Evolutionary conservation across 2,113 vertebrate species (phyloP), one percentile per base, ranked within the genome.

Genomic region (Trachemys scripta): DNA sequence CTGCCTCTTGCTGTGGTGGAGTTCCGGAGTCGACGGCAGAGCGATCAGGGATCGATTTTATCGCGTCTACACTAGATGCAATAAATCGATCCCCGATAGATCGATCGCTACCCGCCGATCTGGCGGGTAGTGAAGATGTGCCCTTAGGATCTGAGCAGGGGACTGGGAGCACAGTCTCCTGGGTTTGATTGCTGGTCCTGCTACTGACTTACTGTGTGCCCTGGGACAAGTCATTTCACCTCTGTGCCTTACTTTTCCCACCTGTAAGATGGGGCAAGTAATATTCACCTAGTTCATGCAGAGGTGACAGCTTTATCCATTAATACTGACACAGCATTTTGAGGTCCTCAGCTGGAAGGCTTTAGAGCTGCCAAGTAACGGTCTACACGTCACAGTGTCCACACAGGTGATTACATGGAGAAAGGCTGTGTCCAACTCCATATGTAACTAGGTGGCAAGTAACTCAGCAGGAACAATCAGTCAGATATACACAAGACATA

Each of bases 101-200:
- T 45, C 45, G 2, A 45, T 45, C 45, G 6, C 45, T 45, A 45
- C 45, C 45, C 6, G 6, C 45, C 45, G 45, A 45, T 45, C 45
- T 45, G 45, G 45, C 45, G 45, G 45, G 45, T 45, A 45, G 2
- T 45, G 45, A 45, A 45, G 45, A 45, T 6, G 45, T 45, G 45
- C 45, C 45, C 45, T 45, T 3, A 56, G 12, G 82, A 11, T 2
- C 49, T 42, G 31, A 50, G 78, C 69, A 91, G 25, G 11, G 76
- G 31, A 27, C 5, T 11, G 4, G 10, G 3, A 0, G 0, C 57
- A 83, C 84, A 19, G n/a, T 10, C 31, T 82, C 53, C 54, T 79
- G 59, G 49, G 8, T 65, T 81, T 14, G 22, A 47, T 87, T 54
- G 45, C 24, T 56, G 75, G 8, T 25, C 75, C 42, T 76, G 75